A percentile compares a stretch with the other conserved stretches of the same genome.
Conservation (phyloP, 2,797 vertebrate species). For the Spinibarbus caldwelli region DNA sequence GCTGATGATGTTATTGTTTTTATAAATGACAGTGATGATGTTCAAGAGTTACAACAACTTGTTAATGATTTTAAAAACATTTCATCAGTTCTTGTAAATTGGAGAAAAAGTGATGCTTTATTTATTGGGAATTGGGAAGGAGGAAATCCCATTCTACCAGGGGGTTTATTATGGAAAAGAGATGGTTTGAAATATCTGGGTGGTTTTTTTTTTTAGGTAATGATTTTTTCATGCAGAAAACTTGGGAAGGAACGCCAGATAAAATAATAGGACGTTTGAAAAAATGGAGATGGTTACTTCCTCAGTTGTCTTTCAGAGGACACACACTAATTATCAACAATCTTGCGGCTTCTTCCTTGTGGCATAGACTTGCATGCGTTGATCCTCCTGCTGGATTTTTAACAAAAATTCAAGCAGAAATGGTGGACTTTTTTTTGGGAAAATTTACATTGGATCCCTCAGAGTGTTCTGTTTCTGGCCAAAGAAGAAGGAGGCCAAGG, state of each 20-base stretch:
- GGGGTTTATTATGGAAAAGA: neutral
- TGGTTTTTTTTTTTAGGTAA: neutral
- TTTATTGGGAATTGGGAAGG: neutral
- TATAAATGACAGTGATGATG: neutral
- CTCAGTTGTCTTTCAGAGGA: neutral
- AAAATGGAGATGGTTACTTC: constrained; percentile 23
- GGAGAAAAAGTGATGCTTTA: neutral
- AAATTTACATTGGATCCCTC: neutral
- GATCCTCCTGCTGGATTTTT: neutral
- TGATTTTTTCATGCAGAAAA: neutral
- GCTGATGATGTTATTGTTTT: neutral
- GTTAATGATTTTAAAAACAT: neutral
- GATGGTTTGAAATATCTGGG: constrained; percentile 12
- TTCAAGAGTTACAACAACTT: neutral
- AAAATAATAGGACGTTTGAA: neutral
- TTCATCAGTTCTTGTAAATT: neutral
- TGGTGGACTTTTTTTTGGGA: constrained; percentile 16
- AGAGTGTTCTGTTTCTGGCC: neutral
- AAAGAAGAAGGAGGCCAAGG: constrained; percentile 12
- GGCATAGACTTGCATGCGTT: neutral
- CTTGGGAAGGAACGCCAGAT: neutral
- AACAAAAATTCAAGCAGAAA: neutral
- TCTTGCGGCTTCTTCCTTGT: neutral
- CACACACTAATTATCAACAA: neutral
- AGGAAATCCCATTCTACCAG: neutral